Percentiles rank a stretch among this genome's conserved stretches.
Conservation (phyloP, 2,797 vertebrate species). For the Ispidina lecontei region DNA sequence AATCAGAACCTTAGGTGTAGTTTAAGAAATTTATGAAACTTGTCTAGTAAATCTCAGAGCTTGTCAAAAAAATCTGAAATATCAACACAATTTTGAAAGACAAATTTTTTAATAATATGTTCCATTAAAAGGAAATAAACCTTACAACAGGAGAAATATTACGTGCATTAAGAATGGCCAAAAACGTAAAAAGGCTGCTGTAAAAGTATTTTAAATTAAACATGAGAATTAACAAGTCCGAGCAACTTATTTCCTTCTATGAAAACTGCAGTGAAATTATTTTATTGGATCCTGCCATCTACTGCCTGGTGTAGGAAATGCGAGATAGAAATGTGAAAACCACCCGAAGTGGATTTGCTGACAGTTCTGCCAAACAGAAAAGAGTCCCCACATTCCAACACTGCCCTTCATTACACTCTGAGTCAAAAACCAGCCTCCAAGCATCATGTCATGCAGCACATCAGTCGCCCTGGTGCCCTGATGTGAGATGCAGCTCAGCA, state of each 20-base stretch:
- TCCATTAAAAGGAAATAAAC: slow-evolving; percentile 42
- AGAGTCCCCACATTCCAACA: not conserved
- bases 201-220: slow-evolving; percentile 45
- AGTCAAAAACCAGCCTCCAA: not conserved
- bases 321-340: not conserved
- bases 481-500: not conserved
- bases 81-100: slow-evolving; percentile 29
- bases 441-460: rapidly evolving
- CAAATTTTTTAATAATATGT: slow-evolving; percentile 42
- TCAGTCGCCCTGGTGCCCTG: no score
- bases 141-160: not conserved
- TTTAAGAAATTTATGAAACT: not conserved
- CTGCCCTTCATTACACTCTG: not conserved
- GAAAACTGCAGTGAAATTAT: not conserved
- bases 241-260: not conserved
- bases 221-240: not conserved
- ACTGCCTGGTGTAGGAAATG: not conserved
- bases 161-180: not conserved
- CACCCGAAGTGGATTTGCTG: rapidly evolving
- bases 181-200: not conserved
- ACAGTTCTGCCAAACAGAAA: not conserved
- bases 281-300: not conserved
- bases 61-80: not conserved
- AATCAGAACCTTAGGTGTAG: not conserved
- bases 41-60: not conserved